phyloP scores from a whole-genome alignment of 2,888 invertebrate genomes.

The Stegana nigrithorax region DNA sequence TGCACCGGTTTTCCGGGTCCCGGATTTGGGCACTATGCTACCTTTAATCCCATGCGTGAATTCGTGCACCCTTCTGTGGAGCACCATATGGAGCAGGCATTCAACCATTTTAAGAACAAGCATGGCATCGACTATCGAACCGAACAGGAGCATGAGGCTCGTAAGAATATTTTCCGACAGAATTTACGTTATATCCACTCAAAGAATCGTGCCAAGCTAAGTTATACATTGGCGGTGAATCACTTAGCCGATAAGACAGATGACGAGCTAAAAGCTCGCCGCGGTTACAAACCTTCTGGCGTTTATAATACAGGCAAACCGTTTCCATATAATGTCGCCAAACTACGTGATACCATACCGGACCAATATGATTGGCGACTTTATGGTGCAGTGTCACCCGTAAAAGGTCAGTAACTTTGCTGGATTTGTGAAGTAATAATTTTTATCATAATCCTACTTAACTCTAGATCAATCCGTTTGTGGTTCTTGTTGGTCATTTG shows the following conservation, averaged over 20 bases:
- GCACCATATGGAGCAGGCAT: slow-evolving; percentile 84
- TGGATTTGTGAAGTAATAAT: not conserved
- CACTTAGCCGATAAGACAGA: slow-evolving; percentile 88
- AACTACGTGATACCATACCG: slow-evolving; percentile 74
- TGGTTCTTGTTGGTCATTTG: slow-evolving; percentile 98
- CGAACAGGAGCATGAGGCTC: slow-evolving; percentile 75
- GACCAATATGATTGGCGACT: slow-evolving; percentile 90
- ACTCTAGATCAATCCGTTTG: slow-evolving; percentile 93
- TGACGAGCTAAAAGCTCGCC: slow-evolving; percentile 79
- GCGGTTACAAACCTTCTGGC: slow-evolving; percentile 76
- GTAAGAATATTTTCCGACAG: slow-evolving; percentile 86
- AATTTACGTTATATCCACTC: slow-evolving; percentile 87
- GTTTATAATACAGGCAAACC: slow-evolving; percentile 80
- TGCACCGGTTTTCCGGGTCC: slow-evolving; percentile 90
- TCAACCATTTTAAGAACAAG: slow-evolving; percentile 76
- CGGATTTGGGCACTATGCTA: slow-evolving; percentile 82
- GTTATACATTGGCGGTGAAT: slow-evolving; percentile 84
- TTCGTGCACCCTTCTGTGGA: slow-evolving; percentile 80
- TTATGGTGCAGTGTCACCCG: slow-evolving; percentile 92
- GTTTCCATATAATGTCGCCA: slow-evolving; percentile 78
- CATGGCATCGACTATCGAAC: slow-evolving; percentile 78
- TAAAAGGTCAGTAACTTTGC: slow-evolving; percentile 76
- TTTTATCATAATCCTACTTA: not conserved
- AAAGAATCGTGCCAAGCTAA: slow-evolving; percentile 79
- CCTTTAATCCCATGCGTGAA: slow-evolving; percentile 95